Percentiles rank a stretch among this genome's conserved stretches.
Conservation (phyloP, 2,888 invertebrate species). For the Oscheius sp. region DNA sequence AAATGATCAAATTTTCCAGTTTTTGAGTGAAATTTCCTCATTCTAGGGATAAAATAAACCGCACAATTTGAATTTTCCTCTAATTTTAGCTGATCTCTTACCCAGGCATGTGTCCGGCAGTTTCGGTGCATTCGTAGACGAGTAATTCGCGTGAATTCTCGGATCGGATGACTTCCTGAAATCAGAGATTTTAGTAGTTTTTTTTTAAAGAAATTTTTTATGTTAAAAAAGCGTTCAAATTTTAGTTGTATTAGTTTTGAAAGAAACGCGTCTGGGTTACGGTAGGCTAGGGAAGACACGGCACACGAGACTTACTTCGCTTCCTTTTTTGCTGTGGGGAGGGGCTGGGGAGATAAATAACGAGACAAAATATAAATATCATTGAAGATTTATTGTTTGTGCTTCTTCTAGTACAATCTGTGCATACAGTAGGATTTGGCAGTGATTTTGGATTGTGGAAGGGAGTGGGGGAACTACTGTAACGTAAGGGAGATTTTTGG, state of each 20-base stretch:
- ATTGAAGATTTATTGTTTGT: conserved; percentile 3
- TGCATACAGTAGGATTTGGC: conserved; percentile 13
- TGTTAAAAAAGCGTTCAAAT: background rate
- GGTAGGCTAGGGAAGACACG: conserved; percentile 28
- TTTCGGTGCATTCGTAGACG: conserved; percentile 71
- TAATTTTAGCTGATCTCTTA: conserved; percentile 21
- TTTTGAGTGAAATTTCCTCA: too few species aligned
- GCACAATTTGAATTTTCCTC: background rate
- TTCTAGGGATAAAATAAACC: too few species aligned
- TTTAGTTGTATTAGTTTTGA: conserved; percentile 13
- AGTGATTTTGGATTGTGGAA: background rate
- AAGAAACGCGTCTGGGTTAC: conserved; percentile 20
- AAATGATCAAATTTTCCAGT: too few species aligned
- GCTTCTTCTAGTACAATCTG: conserved; percentile 16
- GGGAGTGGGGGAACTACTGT: too few species aligned
- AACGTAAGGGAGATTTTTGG: too few species aligned
- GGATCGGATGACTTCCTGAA: conserved; percentile 55
- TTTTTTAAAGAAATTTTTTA: too few species aligned
- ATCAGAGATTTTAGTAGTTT: too few species aligned
- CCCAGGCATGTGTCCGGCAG: conserved; percentile 71
- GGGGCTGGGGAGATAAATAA: background rate
- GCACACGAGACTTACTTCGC: conserved; percentile 32
- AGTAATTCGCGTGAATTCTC: conserved; percentile 51
- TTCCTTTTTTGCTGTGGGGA: background rate
- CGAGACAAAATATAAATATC: conserved; percentile 6